A percentile compares a stretch with the other conserved stretches of the same genome.
Conservation (phyloP, 2,113 vertebrate genomes). For the Crotalus horridus region DNA sequence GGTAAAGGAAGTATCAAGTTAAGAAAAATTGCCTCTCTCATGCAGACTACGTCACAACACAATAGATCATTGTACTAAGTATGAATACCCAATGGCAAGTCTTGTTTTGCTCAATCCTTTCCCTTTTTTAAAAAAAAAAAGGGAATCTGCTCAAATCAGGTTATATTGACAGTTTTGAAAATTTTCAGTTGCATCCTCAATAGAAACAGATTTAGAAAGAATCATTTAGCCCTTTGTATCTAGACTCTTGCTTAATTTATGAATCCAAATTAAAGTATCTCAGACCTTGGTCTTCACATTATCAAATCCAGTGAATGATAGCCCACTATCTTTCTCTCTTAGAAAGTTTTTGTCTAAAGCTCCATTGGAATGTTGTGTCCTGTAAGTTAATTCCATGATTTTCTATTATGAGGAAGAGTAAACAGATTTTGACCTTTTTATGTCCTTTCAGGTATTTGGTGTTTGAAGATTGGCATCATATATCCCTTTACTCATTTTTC, state of each 20-base stretch:
- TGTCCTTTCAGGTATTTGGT: background rate
- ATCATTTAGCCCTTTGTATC: background rate
- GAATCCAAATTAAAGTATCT: background rate
- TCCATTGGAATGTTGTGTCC: background rate
- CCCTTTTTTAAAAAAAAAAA: background rate
- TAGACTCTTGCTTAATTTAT: background rate
- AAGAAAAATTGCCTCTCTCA: background rate
- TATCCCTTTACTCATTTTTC: background rate
- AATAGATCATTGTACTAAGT: background rate
- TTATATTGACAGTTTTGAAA: background rate
- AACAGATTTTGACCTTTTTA: background rate
- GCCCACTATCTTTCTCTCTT: background rate
- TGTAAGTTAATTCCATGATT: background rate
- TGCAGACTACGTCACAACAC: background rate
- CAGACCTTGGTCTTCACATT: background rate
- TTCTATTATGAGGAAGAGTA: background rate
- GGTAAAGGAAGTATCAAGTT: background rate
- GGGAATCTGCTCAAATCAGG: background rate
- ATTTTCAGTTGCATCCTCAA: background rate
- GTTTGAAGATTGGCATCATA: background rate
- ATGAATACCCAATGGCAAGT: background rate
- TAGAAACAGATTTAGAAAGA: background rate
- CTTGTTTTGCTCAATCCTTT: background rate
- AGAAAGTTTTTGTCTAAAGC: background rate
- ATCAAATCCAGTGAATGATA: background rate